Evolutionary conservation across 2,888 invertebrate genomes (phyloP).

Genomic region (Drosophila subquinaria): DNA sequence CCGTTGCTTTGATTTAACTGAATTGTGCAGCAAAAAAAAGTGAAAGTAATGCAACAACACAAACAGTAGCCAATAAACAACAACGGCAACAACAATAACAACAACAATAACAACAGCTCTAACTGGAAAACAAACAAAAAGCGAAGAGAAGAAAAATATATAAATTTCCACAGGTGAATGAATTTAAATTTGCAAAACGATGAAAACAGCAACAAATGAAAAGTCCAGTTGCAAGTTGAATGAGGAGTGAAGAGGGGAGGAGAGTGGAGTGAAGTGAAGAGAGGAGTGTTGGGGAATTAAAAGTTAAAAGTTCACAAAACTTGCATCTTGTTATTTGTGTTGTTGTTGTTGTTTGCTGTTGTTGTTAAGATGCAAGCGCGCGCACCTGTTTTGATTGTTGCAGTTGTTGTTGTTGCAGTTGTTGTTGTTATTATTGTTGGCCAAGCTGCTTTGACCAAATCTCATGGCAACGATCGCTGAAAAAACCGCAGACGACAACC

Average conservation of each 20-base stretch:
- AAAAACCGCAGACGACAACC: conserved; percentile 51
- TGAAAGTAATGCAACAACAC: conserved; percentile 73
- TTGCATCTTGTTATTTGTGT: conserved; percentile 46
- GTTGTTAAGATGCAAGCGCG: conserved; percentile 30
- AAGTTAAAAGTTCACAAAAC: conserved; percentile 67
- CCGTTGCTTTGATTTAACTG: conserved; percentile 69
- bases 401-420: conserved; percentile 10
- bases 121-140: conserved; percentile 49
- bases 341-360: conserved; percentile 9
- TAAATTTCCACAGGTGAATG: conserved; percentile 79
- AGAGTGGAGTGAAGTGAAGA: too few relatives aligned
- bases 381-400: conserved; percentile 59
- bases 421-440: conserved; percentile 23
- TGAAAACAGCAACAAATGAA: conserved; percentile 27
- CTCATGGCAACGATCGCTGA: conserved; percentile 55
- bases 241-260: neutral
- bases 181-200: conserved; percentile 69
- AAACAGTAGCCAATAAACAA: conserved; percentile 75
- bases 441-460: conserved; percentile 39
- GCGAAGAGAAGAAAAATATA: conserved; percentile 34
- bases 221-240: conserved; percentile 50
- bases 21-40: conserved; percentile 59
- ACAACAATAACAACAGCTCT: conserved; percentile 32
- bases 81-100: conserved; percentile 45
- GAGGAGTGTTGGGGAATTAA: conserved; percentile 6